Evolutionary conservation across 2,888 invertebrate genomes (phyloP).

Genomic region (Phorcus lineatus): DNA sequence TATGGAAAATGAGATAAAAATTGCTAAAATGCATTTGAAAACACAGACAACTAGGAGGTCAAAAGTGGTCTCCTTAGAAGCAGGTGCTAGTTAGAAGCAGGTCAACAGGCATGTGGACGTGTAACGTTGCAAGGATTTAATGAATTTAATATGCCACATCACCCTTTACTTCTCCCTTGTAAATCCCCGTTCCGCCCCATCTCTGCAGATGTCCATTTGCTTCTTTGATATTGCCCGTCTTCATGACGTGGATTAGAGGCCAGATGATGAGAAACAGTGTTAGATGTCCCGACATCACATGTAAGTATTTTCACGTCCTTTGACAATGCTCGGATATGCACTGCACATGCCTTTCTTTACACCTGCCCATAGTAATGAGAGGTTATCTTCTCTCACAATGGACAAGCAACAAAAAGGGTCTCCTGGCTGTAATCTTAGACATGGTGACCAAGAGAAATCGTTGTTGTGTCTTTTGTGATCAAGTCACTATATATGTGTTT

Average conservation of each 20-base stretch:
- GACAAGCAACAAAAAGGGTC: background rate
- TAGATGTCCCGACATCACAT: background rate
- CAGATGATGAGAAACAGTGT: background rate
- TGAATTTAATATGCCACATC: slow-evolving; percentile 5
- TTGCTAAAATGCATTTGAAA: no score
- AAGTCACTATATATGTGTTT: no score
- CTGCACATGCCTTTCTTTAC: background rate
- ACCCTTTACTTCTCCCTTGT: background rate
- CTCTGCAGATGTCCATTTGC: background rate
- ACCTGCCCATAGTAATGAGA: background rate
- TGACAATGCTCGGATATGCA: background rate
- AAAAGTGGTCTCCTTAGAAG: no score
- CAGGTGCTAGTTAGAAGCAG: slow-evolving; percentile 5
- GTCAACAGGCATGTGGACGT: background rate
- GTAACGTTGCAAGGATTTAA: slow-evolving; percentile 4
- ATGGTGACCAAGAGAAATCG: background rate
- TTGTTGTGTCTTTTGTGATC: background rate
- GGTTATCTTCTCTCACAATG: slow-evolving; percentile 10
- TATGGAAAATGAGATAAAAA: no score
- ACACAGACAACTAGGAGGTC: no score
- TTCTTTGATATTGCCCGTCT: background rate
- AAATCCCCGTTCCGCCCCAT: background rate
- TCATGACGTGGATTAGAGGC: background rate
- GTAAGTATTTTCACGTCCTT: background rate
- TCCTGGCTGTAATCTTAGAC: slow-evolving; percentile 2